Evolutionary conservation across 1,140 invertebrate genomes (phyloP), one percentile per base, ranked within the genome.

Genomic region (Conus ventricosus): DNA sequence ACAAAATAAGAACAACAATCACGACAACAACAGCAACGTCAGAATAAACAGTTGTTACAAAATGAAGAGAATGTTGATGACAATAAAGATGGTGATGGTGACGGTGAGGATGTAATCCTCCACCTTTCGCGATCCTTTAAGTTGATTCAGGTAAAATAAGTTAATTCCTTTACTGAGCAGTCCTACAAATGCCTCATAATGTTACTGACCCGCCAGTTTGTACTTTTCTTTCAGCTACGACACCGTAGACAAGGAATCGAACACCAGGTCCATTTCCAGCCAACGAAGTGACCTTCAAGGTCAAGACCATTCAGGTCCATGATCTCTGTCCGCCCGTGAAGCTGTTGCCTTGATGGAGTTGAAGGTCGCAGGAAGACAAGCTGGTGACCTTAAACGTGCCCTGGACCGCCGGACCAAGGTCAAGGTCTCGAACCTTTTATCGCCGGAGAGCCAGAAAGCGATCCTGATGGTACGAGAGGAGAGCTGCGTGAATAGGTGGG

Each of bases 351-450:
- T 8, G 25, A 81, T 81, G 80, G 82, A 84, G n/a, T 23, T 84
- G 55, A 84, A 84, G 54, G 54, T 63, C 8, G 54, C 55, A 63
- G 82, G 82, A 20, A 60, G 57, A 25, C 23, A 63, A 10, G 11
- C 23, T 15, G 51, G 20, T 67, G 82, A 84, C 54, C 54, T 84
- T 7, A 63, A 84, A 55, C 82, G 57, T 67, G 82, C 27, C 55
- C 54, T 67, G n/a, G 82, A 67, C 57, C 82, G 82, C 23, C 5
- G 82, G 23, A 84, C 82, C n/a, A 84, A 84, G 57, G 82, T 84
- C 23, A 84, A 84, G 82, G 57, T 84, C 57, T 84, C 82, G 10
- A 23, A 10, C 53, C 82, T 84, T 4, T 23, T 84, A 55, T 84
- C 82, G 10, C 82, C 82, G 8, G 82, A 84, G 57, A 67, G 82